Base-by-base conservation (phyloP, 2,888 invertebrate genomes). In the Reticulitermes lucifugus region DNA sequence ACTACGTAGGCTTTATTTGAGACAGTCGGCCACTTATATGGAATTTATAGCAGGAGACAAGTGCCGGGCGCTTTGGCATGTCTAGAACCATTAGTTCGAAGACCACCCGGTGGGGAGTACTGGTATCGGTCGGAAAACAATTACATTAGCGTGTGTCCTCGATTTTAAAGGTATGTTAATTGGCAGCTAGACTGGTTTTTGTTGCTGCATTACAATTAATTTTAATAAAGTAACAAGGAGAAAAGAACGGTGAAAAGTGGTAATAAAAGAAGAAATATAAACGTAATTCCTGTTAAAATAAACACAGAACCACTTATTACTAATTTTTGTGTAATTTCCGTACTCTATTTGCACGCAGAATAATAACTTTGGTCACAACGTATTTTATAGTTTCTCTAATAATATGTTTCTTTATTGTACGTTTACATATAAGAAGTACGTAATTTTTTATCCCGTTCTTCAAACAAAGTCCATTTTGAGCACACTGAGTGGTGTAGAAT, bases 151-250 rank as follows among this genome's bases (percentile, higher is more conserved):
- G 14, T 79, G 79, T 29, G 79, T 79, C 79, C 79, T 79, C 79
- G 79, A 79, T 79, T 51, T 79, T 51, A 25, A 51, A 79, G 79
- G 79, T 51, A 79, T 51, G 79, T 79, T 79, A 79, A 79, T 79
- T 79, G 79, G 79, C 29, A 79, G 79, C 29, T 79, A 29, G 79
- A 79, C 79, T 79, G 79, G 79, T 79, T 79, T 79, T 21, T 79
- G 79, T 79, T n/a, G 55, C 51, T 79, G 25, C 51, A 51, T 79
- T 79, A 79, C 51, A 79, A 79, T 79, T 79, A 79, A 51, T 35
- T 51, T n/a, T 79, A 51, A 51, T 51, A 51, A 51, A n/a, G 43
- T 0, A 65, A 65, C 9, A 25, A 65, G 14, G 10, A 10, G 25
- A 25, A 25, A 25, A n/a, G n/a, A 25, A 5, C 65, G n/a, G 65